These are phyloP conservation scores for Sorex araneus DNA, from an alignment of 2,113 vertebrate genomes.

Conservation along the genomic window DNA sequence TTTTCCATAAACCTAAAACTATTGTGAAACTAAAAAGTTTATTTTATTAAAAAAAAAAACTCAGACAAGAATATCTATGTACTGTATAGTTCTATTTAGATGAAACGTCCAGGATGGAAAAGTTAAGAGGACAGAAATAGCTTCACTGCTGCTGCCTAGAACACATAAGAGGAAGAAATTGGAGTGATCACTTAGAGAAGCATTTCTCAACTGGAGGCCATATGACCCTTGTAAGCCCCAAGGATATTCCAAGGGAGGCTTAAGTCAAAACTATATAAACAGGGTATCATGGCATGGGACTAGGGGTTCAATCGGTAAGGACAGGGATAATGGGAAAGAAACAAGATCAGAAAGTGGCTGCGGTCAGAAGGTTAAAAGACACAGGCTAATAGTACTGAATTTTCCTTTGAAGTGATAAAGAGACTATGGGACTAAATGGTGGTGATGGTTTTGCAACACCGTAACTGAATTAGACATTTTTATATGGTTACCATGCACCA, in stretches of 20 bases:
- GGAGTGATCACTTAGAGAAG: background rate
- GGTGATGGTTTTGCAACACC: background rate
- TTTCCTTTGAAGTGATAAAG: background rate
- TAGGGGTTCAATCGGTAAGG: too few species aligned
- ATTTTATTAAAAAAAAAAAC: background rate
- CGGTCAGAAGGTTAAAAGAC: too few species aligned
- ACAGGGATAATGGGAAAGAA: too few species aligned
- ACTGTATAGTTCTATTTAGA: background rate
- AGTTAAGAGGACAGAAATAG: background rate
- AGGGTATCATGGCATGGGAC: too few species aligned
- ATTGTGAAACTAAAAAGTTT: background rate
- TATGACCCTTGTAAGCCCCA: too few species aligned
- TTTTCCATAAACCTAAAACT: slow-evolving; percentile 11
- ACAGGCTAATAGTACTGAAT: too few species aligned
- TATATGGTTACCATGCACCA: background rate
- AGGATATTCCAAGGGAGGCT: too few species aligned
- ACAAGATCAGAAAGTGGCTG: too few species aligned
- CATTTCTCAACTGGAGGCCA: too few species aligned
- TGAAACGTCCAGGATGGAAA: background rate
- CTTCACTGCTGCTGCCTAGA: background rate
- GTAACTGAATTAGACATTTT: background rate
- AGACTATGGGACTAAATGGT: background rate
- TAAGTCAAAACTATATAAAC: too few species aligned
- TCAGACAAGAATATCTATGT: background rate
- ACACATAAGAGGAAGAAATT: background rate